Base-by-base conservation (phyloP, 2,113 vertebrate species). In the Ariopsis seemanni region DNA sequence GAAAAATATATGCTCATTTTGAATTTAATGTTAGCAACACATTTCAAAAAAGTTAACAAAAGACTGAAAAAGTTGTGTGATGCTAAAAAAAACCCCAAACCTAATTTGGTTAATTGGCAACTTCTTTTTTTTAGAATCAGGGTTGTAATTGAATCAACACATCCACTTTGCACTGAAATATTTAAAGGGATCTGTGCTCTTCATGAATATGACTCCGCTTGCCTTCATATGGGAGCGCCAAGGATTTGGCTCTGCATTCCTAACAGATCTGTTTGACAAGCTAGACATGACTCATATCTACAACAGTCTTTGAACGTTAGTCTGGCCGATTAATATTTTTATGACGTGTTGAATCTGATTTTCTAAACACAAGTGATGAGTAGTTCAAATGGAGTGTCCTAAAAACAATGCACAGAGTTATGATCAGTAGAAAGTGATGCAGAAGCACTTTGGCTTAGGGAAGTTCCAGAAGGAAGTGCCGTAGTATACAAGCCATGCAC, bases 101-200 rank as follows among this genome's bases (percentile, higher is more conserved):
- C 42, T 42, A 42, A 42, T 42, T 42, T 42, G 42, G 42, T 42
- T 42, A 42, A 42, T 42, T 42, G 42, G 42, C 42, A 42, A 42
- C 42, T 42, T 42, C 42, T 42, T 42, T 42, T 42, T 42, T 42
- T 42, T 42, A 42, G 42, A 42, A 42, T 42, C 42, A 4, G 42
- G 42, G 42, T 42, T 42, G 42, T 9, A 78, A 55, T 15, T 7
- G 12, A n/a, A 15, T 88, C 65, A 60, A 80, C 48, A 78, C 15
- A 62, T 75, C 62, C 65, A 30, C 63, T 22, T 65, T 53, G 34
- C 88, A 58, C 90, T 92, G 90, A 92, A 93, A 93, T 89, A 90
- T 93, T 93, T 86, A 93, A 90, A 84, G 87, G 84, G 34, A 0
- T 85, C 84, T 93, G 87, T 87, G 91, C 92, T 90, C 91, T 94